Evolutionary conservation across 1,140 invertebrate species (phyloP).

Genomic region (Diploscapter pachys): DNA sequence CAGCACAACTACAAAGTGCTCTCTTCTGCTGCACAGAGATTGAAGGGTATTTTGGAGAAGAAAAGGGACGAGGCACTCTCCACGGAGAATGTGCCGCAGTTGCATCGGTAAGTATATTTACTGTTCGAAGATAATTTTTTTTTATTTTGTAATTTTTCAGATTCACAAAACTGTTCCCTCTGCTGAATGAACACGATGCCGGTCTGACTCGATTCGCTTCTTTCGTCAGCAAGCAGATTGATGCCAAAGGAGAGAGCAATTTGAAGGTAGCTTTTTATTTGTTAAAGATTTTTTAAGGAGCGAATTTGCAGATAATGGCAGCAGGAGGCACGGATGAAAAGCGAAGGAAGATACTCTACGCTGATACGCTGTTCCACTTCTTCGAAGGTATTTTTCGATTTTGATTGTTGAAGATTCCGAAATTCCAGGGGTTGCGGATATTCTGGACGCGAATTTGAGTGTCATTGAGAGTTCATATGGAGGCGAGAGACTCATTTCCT

Average conservation of each 20-base stretch:
- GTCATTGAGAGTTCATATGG: slow-evolving; percentile 91
- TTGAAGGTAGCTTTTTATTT: slow-evolving; percentile 66
- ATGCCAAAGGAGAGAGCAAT: slow-evolving; percentile 46
- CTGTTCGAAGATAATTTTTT: too few species aligned
- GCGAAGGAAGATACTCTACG: slow-evolving; percentile 73
- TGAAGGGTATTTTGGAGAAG: slow-evolving; percentile 72
- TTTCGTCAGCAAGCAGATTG: slow-evolving; percentile 73
- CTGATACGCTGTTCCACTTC: slow-evolving; percentile 76
- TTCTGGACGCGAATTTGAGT: slow-evolving; percentile 85
- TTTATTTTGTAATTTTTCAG: too few species aligned
- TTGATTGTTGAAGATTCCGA: background rate
- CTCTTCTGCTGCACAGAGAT: slow-evolving; percentile 76
- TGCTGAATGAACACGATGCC: slow-evolving; percentile 84
- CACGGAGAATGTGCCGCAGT: slow-evolving; percentile 77
- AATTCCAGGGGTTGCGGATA: slow-evolving; percentile 70
- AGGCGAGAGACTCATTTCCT: slow-evolving; percentile 48
- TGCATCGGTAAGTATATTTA: slow-evolving; percentile 7
- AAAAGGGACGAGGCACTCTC: slow-evolving; percentile 88
- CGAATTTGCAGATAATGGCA: slow-evolving; percentile 44
- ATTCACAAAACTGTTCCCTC: slow-evolving; percentile 85
- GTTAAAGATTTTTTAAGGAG: background rate
- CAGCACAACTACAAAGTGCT: slow-evolving; percentile 67
- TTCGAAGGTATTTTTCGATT: slow-evolving; percentile 83
- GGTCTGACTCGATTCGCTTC: slow-evolving; percentile 86
- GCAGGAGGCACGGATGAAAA: slow-evolving; percentile 67